Evolutionary conservation across 2,888 invertebrate genomes (phyloP).

Genomic region (Drosophila acutilabella): DNA sequence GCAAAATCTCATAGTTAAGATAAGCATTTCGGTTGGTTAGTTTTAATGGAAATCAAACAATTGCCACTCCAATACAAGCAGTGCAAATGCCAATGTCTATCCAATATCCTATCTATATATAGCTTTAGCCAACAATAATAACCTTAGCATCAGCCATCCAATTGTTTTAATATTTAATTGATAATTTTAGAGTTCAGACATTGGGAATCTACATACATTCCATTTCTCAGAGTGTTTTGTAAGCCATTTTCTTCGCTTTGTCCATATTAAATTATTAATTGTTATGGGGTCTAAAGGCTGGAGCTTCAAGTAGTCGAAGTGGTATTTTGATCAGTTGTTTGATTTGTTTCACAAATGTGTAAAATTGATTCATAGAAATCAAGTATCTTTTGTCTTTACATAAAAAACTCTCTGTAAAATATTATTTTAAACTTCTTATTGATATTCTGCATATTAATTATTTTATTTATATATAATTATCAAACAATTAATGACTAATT

Average conservation of each 20-base stretch:
- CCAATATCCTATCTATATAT: background rate
- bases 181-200: conserved; percentile 21
- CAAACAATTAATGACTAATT: background rate
- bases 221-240: conserved; percentile 12
- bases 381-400: too few relatives aligned
- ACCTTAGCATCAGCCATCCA: background rate
- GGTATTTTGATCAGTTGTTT: too few relatives aligned
- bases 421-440: too few relatives aligned
- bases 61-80: conserved; percentile 22
- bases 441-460: too few relatives aligned
- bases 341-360: too few relatives aligned
- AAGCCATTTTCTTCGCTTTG: too few relatives aligned
- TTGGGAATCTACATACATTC: conserved; percentile 34
- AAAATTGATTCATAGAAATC: too few relatives aligned
- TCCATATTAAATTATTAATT: too few relatives aligned
- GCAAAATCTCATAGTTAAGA: conserved; percentile 77
- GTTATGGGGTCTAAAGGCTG: too few relatives aligned
- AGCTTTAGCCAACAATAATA: conserved; percentile 1
- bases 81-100: background rate
- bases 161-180: conserved; percentile 57
- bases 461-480: too few relatives aligned
- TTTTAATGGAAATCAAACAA: conserved; percentile 76
- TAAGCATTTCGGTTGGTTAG: conserved; percentile 66
- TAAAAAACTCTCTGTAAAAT: too few relatives aligned
- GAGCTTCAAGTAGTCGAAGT: too few relatives aligned